Evolutionary conservation across 1,140 invertebrate species (phyloP).

Genomic region (Tetramorium alpestre): DNA sequence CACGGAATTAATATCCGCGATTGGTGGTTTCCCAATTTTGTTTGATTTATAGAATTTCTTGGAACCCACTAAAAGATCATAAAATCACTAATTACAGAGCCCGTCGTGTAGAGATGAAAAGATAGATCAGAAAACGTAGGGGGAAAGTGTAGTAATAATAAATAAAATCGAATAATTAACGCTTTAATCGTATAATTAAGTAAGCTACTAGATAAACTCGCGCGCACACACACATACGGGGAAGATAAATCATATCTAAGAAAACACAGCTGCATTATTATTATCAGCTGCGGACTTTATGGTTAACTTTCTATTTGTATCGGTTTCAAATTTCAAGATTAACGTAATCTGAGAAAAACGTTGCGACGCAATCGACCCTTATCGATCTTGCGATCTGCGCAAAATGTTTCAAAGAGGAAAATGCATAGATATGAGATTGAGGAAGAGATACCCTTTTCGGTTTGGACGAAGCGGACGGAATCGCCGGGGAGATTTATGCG

Average conservation of each 20-base stretch:
- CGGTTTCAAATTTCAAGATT: not conserved
- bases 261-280: not conserved
- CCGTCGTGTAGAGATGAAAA: not conserved
- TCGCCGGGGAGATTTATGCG: slow-evolving; percentile 50
- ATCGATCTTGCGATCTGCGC: not conserved
- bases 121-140: not conserved
- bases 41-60: not conserved
- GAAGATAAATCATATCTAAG: slow-evolving; percentile 24
- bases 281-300: not conserved
- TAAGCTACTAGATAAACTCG: slow-evolving; percentile 11
- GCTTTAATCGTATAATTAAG: slow-evolving; percentile 29
- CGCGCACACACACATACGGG: not conserved
- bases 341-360: not conserved
- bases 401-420: not conserved
- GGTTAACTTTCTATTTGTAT: not conserved
- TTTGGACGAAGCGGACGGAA: slow-evolving; percentile 21
- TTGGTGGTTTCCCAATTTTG: slow-evolving; percentile 23
- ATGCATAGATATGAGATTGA: not conserved
- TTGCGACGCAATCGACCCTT: not conserved
- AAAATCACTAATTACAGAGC: not conserved
- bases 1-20: slow-evolving; percentile 1
- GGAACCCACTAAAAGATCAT: not conserved
- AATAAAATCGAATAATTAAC: slow-evolving; percentile 9
- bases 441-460: not conserved
- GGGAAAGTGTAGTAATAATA: not conserved